Base-by-base conservation (phyloP, 2,888 invertebrate genomes). In the Brachypalpus laphriformis region DNA sequence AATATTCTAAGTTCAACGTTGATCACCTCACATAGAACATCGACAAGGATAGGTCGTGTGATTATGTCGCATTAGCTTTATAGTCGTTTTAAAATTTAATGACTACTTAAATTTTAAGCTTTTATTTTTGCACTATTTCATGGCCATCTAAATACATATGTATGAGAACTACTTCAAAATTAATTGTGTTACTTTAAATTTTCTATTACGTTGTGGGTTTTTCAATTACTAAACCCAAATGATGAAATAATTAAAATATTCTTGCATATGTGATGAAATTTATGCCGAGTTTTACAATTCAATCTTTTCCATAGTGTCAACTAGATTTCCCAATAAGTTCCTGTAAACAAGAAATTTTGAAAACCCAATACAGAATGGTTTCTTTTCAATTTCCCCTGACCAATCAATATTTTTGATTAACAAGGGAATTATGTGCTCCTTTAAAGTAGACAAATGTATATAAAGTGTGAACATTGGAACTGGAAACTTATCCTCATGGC, bases 51-150 rank as follows among this genome's bases (percentile, higher is more conserved):
- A 51, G 40, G 54, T 54, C 40, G 31, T 40, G n/a, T 40, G 40
- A 54, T 68, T 68, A 65, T 54, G 54, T 54, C 54, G 54, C 66
- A 54, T 40, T 54, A 18, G 20, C 4, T 25, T 54, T 14, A 25
- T 37, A 37, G n/a, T 7, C 37, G 3, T 45, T 37, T 25, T 65
- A 6, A 37, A 22, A 37, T 20, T 25, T 47, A 49, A 65, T 49
- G 20, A 49, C 45, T 54, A 54, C 9, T 54, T 54, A 54, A 51
- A 54, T 16, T 14, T 31, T 22, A 51, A 14, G 25, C 25, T 25
- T 25, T 51, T 20, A 47, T 0, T 25, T 25, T 20, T 11, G 18
- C 11, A 57, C 28, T 37, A 20, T 34, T 57, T 57, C 57, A 57
- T 57, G 57, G 57, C 20, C 34, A 11, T 16, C 6, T 22, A n/a